Conservation (phyloP, 92 coral and sea anemone species). For the Ricordea florida region DNA sequence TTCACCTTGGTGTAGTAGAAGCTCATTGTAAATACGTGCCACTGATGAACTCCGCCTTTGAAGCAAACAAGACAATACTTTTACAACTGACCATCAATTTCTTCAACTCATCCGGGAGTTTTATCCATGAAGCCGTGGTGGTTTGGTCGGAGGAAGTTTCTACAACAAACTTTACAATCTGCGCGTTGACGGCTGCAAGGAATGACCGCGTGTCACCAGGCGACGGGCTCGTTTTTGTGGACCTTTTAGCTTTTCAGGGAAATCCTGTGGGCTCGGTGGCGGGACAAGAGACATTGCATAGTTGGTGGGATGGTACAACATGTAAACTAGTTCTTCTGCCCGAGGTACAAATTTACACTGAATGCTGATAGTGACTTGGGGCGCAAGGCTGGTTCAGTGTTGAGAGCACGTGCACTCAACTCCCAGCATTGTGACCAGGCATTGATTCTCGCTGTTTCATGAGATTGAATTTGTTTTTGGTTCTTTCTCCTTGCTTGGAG, state of each 20-base stretch:
- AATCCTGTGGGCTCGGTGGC: conserved; percentile 75
- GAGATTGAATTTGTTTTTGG: too few species aligned
- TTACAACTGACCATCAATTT: conserved; percentile 68
- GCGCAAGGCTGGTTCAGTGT: too few species aligned
- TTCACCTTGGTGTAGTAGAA: conserved; percentile 61
- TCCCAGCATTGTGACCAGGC: background rate
- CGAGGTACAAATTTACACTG: conserved; percentile 50
- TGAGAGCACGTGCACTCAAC: background rate
- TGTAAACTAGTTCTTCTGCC: conserved; percentile 61
- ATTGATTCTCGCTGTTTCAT: background rate
- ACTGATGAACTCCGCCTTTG: conserved; percentile 30
- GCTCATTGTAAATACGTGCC: conserved; percentile 60
- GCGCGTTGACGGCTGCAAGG: conserved; percentile 79
- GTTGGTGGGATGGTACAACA: conserved; percentile 88
- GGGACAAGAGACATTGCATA: conserved; percentile 58
- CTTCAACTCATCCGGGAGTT: conserved; percentile 57
- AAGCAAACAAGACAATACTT: conserved; percentile 33
- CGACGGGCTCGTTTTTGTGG: conserved; percentile 72
- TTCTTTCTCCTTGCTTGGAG: background rate
- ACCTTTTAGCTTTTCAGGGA: conserved; percentile 73
- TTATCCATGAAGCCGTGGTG: conserved; percentile 80
- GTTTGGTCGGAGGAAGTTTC: conserved; percentile 74
- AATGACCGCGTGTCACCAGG: conserved; percentile 74
- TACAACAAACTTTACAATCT: conserved; percentile 52
- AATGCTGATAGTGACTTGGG: too few species aligned